Evolutionary conservation across 2,888 invertebrate species (phyloP).

Genomic region (Congeria kusceri): DNA sequence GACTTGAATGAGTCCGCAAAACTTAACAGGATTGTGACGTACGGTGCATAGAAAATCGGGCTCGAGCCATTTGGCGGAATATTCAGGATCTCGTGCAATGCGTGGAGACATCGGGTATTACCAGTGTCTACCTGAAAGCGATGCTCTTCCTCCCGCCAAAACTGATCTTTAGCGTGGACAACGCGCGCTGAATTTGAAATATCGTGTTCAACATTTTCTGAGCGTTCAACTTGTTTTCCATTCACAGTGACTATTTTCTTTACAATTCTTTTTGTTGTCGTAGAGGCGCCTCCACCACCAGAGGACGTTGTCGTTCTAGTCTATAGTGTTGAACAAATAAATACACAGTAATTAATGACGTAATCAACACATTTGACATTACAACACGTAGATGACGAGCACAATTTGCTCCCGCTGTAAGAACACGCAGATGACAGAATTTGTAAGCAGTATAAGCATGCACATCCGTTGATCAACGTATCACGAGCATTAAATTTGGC

Average conservation of each 20-base stretch:
- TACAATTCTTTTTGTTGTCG: conserved; percentile 37
- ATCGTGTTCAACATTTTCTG: conserved; percentile 29
- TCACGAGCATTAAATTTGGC: no score
- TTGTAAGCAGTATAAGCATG: no score
- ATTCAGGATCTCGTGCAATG: no score
- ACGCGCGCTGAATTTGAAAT: conserved; percentile 42
- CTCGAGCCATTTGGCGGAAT: no score
- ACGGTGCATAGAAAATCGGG: no score
- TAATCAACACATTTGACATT: neutral
- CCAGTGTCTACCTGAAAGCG: conserved; percentile 66
- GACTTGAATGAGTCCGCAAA: no score
- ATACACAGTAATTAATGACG: conserved; percentile 37
- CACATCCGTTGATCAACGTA: no score
- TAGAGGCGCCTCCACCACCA: conserved; percentile 16
- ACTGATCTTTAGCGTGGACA: conserved; percentile 45
- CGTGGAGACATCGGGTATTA: conserved; percentile 22
- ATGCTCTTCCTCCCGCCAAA: conserved; percentile 58
- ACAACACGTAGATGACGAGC: neutral
- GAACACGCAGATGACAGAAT: no score
- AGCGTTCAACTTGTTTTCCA: conserved; percentile 19
- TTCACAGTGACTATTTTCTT: conserved; percentile 37
- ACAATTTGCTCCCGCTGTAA: no score
- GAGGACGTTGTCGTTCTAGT: conserved; percentile 4
- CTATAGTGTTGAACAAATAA: conserved; percentile 33
- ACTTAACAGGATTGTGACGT: no score